Base-by-base conservation (phyloP, 2,888 invertebrate species). In the Palloptera scutellata region DNA sequence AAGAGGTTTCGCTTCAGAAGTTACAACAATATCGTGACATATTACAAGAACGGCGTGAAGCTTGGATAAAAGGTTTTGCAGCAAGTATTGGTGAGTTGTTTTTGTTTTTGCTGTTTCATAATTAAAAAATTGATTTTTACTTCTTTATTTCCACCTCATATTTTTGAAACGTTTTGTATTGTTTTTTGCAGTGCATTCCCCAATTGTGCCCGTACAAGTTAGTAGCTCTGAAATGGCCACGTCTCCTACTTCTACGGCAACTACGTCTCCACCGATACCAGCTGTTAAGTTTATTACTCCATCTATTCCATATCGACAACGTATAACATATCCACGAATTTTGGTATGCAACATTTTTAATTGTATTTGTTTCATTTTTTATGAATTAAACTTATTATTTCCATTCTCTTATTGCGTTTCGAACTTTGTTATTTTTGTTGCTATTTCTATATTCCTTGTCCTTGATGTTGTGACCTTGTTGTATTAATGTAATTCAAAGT, bases 271-370 rank as follows among this genome's bases (percentile, higher is more conserved):
- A 19, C n/a, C 43, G 20, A 5, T 12, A 54, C 20, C 48, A 45
- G 30, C 52, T 41, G 40, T 63, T 5, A 64, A 75, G 68, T 77
- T 76, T 15, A 74, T 81, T 41, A 73, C 75, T 19, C 78, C 80
- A 19, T 76, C 78, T 11, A 77, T 76, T 67, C 76, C 82, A 20
- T 85, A 83, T 70, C 74, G 72, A 2, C 78, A 82, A 58, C 80
- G 84, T 52, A 83, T 87, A 9, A 73, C 73, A 10, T 86, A 86
- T 59, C 78, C 85, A n/a, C 81, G 85, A 67, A 77, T 87, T 52
- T 78, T 88, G 85, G 88, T 88, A 82, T 74, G 74, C 66, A 19
- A 8, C 30, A 59, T 17, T 54, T 30, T n/a, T 4, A 30, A 45
- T 61, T n/a, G 15, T 5, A 9, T 40, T 52, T 42, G 13, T n/a